Conservation (phyloP, 2,113 vertebrate genomes). For the Platichthys flesus region DNA sequence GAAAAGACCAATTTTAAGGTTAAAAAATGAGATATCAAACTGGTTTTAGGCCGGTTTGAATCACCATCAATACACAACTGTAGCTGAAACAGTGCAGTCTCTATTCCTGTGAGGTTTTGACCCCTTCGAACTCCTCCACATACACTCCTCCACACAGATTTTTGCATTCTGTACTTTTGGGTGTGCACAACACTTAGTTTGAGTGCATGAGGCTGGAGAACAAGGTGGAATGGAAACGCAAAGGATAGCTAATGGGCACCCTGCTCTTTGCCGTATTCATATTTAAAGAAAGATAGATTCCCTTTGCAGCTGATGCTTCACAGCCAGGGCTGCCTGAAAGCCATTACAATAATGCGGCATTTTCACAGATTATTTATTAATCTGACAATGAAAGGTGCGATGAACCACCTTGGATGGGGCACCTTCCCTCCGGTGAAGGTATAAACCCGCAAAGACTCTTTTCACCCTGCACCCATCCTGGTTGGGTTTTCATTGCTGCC, state of each 20-base stretch:
- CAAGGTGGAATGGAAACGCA: slow-evolving; percentile 75
- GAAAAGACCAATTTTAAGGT: background rate
- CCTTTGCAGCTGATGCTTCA: slow-evolving; percentile 50
- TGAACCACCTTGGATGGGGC: slow-evolving; percentile 69
- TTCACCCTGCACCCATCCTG: slow-evolving; percentile 57
- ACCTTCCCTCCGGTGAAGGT: slow-evolving; percentile 41
- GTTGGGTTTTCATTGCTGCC: slow-evolving; percentile 65
- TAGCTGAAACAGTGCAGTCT: slow-evolving; percentile 16
- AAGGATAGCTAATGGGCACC: slow-evolving; percentile 75
- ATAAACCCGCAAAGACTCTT: slow-evolving; percentile 70
- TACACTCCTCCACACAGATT: slow-evolving; percentile 11
- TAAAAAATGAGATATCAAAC: background rate
- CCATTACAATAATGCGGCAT: slow-evolving; percentile 81
- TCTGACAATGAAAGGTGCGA: slow-evolving; percentile 74
- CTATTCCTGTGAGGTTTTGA: slow-evolving; percentile 13
- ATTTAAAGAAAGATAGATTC: slow-evolving; percentile 81
- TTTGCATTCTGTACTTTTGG: slow-evolving; percentile 30
- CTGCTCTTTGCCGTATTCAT: slow-evolving; percentile 81
- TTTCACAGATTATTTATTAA: slow-evolving; percentile 85
- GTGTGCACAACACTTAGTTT: slow-evolving; percentile 66
- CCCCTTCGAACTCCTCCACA: slow-evolving; percentile 23
- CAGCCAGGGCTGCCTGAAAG: slow-evolving; percentile 72
- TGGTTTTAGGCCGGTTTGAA: background rate
- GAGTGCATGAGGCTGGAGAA: slow-evolving; percentile 69
- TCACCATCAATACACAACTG: background rate